Percentiles rank a stretch among this genome's conserved stretches.
phyloP scores from a whole-genome alignment of 2,888 invertebrate genomes.

The Thelaira solivaga region DNA sequence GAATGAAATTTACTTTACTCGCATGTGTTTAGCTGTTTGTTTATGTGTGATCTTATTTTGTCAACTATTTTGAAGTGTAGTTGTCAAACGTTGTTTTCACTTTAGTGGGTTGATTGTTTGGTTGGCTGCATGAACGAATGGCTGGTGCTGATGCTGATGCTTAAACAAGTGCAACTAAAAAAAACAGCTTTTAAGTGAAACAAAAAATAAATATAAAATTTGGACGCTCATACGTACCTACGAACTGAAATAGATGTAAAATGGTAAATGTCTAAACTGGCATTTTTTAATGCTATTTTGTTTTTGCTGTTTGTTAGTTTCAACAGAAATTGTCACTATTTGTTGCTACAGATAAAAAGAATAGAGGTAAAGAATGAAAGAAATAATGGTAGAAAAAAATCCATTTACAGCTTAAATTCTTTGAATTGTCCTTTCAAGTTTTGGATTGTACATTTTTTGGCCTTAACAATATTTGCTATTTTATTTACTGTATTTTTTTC shows the following conservation, averaged over 20 bases:
- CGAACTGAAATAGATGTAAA: slow-evolving; percentile 42
- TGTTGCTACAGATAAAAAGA: slow-evolving; percentile 15
- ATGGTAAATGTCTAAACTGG: slow-evolving; percentile 45
- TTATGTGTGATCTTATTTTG: background rate
- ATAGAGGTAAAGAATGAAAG: background rate
- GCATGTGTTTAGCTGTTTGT: background rate
- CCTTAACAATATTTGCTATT: background rate
- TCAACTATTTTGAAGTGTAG: slow-evolving; percentile 43
- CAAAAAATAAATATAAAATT: slow-evolving; percentile 7
- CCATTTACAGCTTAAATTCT: slow-evolving; percentile 51
- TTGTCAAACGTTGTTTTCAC: slow-evolving; percentile 49
- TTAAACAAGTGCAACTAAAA: slow-evolving; percentile 1
- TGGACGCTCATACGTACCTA: no score
- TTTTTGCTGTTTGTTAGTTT: background rate
- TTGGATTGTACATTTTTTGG: slow-evolving; percentile 11
- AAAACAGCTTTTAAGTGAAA: slow-evolving; percentile 4
- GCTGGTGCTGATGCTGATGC: no score
- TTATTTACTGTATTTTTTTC: background rate
- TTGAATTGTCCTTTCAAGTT: slow-evolving; percentile 44
- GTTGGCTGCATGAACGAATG: no score
- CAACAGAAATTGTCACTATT: slow-evolving; percentile 26
- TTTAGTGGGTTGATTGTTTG: slow-evolving; percentile 6
- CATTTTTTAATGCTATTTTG: slow-evolving; percentile 27
- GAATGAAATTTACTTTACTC: no score
- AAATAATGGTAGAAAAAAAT: slow-evolving; percentile 9